Base-by-base conservation (phyloP, 2,113 vertebrate genomes). In the Steatornis caripensis region DNA sequence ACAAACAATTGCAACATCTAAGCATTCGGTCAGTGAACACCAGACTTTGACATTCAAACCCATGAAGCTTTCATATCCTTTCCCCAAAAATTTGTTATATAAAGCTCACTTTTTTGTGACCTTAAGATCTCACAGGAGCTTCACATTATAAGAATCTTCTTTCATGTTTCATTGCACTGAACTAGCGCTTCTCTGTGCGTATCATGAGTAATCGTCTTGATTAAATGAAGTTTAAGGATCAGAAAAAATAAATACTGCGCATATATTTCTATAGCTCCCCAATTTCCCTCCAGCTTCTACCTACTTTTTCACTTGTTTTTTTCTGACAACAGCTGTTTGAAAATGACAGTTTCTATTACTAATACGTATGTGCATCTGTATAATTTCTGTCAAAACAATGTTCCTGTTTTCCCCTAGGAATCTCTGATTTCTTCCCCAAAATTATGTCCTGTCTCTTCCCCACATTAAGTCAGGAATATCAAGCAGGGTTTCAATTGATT, bases 1-100 rank as follows among this genome's bases (percentile, higher is more conserved):
- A 93, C 94, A 81, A 97, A 97, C 91, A 95, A 93, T 96, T 98
- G 95, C 95, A 96, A 97, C 97, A 98, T 92, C 87, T 95, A 88
- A 96, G 81, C 77, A 80, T 86, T 97, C 87, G 76, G 93, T 90
- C 87, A 89, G 72, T 85, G 90, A 91, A 94, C 76, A 84, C 85
- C 94, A 98, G 95, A 96, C 93, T 97, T 98, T 97, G 96, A 96
- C 87, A 96, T 93, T 95, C 76, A 84, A 75, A 66, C 36, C 34
- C 54, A 75, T 95, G 74, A 96, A 62, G 58, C 89, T 96, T 93
- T 86, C 55, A 32, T 68, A 90, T 77, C 48, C 53, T 90, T 69
- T 94, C 30, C 36, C 80, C 51, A 22, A 5, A 65, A 12, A 36
- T 81, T 69, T 65, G 53, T 97, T 94, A 93, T n/a, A 65, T 89